Evolutionary conservation across 2,888 invertebrate genomes (phyloP), one percentile per base, ranked within the genome.

Genomic region (Cryptocephalus primarius): DNA sequence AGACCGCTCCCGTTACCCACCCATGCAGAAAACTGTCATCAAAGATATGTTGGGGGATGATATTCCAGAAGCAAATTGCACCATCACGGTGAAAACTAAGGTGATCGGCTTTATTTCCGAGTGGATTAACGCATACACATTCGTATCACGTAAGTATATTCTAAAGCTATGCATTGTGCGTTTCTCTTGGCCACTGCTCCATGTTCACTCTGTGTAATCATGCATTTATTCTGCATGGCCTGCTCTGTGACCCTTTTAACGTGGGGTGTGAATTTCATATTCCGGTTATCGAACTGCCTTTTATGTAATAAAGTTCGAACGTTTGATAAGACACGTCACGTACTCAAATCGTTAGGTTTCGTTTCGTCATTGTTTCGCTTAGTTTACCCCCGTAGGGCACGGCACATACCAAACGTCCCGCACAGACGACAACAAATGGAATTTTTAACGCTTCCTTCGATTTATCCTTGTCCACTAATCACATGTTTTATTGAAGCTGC

Each of bases 91-190:
- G 62, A 69, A 69, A 58, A 70, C 71, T 60, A 69, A 69, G 56
- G 75, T 78, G 62, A 74, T 79, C 66, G 80, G 80, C 62, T 81
- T 82, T 72, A 71, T 83, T 66, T 77, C 78, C 55, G 80, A 83
- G 64, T 83, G 83, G 82, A 79, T 82, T 64, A 75, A 78, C 68
- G 78, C 80, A 57, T 82, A 80, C 72, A 74, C 75, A 58, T 81
- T 79, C 65, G 73, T 83, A 58, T 75, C 77, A 76, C 77, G 83
- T 83, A 77, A 80, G 82, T 82, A 64, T 55, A 45, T 42, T 48
- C 22, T 22, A 22, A 31, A n/a, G 13, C 42, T 48, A 40, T 45
- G 45, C 45, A 42, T 45, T 48, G 48, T 48, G 47, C 42, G 48
- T 47, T 47, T 42, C 42, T n/a, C 32, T 53, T 49, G 47, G 47